phyloP scores from a whole-genome alignment of 2,888 invertebrate genomes.

The Plemyria rubiginata region DNA sequence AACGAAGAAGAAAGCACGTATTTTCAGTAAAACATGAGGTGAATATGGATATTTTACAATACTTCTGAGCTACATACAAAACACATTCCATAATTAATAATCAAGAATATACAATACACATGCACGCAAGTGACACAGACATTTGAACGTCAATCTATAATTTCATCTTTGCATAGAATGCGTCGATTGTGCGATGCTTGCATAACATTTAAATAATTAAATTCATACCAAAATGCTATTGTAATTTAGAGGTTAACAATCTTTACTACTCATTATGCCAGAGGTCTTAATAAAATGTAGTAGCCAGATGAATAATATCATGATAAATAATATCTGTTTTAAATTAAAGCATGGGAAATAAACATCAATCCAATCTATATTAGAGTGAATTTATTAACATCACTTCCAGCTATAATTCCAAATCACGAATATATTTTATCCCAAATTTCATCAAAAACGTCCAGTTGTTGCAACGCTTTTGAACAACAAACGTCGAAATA shows the following conservation, averaged over 20 bases:
- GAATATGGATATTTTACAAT: too few species aligned
- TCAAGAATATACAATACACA: constrained; percentile 12
- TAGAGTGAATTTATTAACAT: too few species aligned
- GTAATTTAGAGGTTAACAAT: constrained; percentile 17
- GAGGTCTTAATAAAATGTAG: neutral
- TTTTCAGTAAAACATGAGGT: too few species aligned
- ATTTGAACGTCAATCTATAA: constrained; percentile 8
- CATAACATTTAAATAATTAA: constrained; percentile 36
- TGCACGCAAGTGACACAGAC: neutral
- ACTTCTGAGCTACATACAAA: neutral
- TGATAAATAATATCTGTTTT: too few species aligned
- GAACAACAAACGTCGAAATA: too few species aligned
- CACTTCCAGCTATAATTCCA: too few species aligned
- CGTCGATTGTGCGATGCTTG: constrained; percentile 46
- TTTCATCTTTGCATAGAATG: constrained; percentile 48
- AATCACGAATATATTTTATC: too few species aligned
- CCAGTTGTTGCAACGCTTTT: too few species aligned
- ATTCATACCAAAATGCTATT: constrained; percentile 21
- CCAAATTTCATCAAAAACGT: too few species aligned
- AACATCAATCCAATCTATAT: too few species aligned
- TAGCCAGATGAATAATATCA: neutral
- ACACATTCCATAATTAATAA: constrained; percentile 14
- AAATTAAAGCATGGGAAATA: too few species aligned
- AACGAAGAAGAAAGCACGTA: too few species aligned
- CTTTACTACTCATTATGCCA: constrained; percentile 3